Base-by-base conservation (phyloP, 2,888 invertebrate species). In the Craniophora ligustri region DNA sequence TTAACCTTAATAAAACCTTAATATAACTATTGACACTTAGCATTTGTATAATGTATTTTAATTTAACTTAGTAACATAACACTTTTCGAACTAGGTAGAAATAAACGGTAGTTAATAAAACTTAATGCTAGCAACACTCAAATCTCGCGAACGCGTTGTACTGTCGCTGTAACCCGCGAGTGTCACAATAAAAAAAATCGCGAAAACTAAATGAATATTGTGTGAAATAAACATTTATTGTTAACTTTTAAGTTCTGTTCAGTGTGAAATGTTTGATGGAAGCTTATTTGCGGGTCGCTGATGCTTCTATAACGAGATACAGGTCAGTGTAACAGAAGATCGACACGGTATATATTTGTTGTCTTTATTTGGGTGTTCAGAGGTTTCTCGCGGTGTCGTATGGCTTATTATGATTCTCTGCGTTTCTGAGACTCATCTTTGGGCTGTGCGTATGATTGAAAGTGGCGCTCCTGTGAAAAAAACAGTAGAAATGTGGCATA, bases 281-380 rank as follows among this genome's bases (percentile, higher is more conserved):
- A 84, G 74, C 73, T 75, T 61, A 74, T 75, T 77, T 66, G 61
- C 61, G 69, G 60, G 60, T 70, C 70, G 70, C 72, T 67, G 79
- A 70, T 69, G 75, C 66, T 56, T 76, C 70, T 63, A 75, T 76
- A 76, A 72, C 71, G 66, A 64, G 62, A 82, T 79, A 83, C 82
- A 90, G 91, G 92, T 92, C 82, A 89, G 77, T 78, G 71, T 55
- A 61, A 74, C 67, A 59, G 69, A 75, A 67, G 66, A 67, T 75
- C 75, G 75, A 82, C 73, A 76, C 82, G 67, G 77, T 76, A 74
- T 85, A 85, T 82, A 26, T 84, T 85, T 80, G 81, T 85, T 88
- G 85, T 79, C 91, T 92, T 86, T 89, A 92, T 90, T 92, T 91
- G 88, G 92, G 76, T 75, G 78, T 85, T 85, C 80, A 84, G 84